These are phyloP conservation scores for Drosophila nr. perissopoda DNA, from an alignment of 2,888 invertebrate species.

Conservation along the genomic window DNA sequence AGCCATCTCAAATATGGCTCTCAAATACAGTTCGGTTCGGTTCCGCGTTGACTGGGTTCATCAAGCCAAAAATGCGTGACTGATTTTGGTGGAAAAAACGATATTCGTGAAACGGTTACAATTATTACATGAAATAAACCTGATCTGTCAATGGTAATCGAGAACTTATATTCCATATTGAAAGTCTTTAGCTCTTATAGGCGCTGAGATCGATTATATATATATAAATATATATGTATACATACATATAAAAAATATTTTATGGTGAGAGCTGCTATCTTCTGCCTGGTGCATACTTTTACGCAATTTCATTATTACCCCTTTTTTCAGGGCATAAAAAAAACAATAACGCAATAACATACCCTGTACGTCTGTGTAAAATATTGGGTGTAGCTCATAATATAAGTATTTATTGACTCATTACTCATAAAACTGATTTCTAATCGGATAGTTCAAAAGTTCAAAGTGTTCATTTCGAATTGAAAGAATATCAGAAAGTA, in stretches of 20 bases:
- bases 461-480: no score
- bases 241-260: neutral
- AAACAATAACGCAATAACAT: neutral
- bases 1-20: slow-evolving; percentile 34
- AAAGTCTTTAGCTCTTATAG: neutral
- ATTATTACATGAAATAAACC: neutral
- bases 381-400: neutral
- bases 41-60: slow-evolving; percentile 22
- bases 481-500: neutral
- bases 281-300: neutral
- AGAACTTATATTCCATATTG: neutral
- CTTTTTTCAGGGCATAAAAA: neutral
- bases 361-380: neutral
- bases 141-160: neutral
- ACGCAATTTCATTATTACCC: neutral
- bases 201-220: neutral
- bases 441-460: neutral
- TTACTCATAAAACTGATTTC: neutral
- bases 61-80: slow-evolving; percentile 49
- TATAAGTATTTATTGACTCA: neutral
- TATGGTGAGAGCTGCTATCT: neutral
- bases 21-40: slow-evolving; percentile 6
- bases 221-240: neutral
- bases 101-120: neutral
- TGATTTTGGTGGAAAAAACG: slow-evolving; percentile 48